A percentile compares a stretch with the other conserved stretches of the same genome.
phyloP scores from a whole-genome alignment of 2,888 invertebrate species.

The Eilema depressum region DNA sequence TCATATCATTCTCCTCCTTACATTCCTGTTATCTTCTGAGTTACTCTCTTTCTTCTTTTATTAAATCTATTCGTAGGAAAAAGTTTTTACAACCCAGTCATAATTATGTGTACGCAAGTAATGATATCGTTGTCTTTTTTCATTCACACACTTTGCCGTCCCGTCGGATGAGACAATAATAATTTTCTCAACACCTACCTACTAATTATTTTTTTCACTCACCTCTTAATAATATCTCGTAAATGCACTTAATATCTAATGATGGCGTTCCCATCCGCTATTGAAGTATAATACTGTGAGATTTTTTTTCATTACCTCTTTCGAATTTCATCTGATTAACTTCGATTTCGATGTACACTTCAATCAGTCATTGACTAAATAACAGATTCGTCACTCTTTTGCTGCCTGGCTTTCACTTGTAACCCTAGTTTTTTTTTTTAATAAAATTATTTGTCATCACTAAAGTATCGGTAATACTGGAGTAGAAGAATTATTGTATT shows the following conservation, averaged over 20 bases:
- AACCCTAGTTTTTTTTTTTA: too few species aligned
- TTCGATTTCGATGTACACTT: conserved; percentile 39
- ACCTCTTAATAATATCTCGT: background rate
- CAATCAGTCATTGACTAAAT: conserved; percentile 25
- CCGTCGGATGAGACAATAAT: background rate
- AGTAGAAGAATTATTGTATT: too few species aligned
- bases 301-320: conserved; percentile 27
- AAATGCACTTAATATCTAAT: conserved; percentile 31
- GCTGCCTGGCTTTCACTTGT: background rate
- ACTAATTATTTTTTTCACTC: conserved; percentile 8
- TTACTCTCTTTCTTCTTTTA: too few species aligned
- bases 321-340: conserved; percentile 36
- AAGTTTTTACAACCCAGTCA: background rate
- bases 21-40: too few species aligned
- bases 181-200: background rate
- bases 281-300: conserved; percentile 31
- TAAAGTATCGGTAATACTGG: too few species aligned
- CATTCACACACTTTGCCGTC: conserved; percentile 1
- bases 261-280: conserved; percentile 38
- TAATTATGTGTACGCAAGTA: background rate
- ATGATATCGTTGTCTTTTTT: conserved; percentile 1
- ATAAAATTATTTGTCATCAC: too few species aligned
- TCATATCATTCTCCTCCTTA: too few species aligned
- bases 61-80: background rate
- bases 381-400: conserved; percentile 23